These are phyloP conservation scores for Paradisaea rubra DNA, from an alignment of 2,113 vertebrate genomes.

Conservation along the genomic window DNA sequence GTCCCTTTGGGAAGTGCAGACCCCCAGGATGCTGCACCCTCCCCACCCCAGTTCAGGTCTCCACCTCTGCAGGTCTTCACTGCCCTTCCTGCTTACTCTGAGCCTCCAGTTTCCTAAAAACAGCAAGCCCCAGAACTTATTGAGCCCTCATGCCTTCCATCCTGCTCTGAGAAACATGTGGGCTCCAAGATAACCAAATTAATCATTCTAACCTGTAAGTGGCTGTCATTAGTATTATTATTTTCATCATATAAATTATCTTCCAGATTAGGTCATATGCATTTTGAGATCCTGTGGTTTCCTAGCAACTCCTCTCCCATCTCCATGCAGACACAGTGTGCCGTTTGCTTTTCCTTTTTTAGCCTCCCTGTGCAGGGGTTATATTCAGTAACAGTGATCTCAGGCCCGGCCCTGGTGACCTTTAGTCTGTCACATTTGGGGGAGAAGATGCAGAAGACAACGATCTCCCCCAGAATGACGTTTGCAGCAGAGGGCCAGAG, in stretches of 20 bases:
- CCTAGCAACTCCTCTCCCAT: slow-evolving; percentile 62
- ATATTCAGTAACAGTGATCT: slow-evolving; percentile 43
- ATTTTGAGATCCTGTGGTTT: slow-evolving; percentile 60
- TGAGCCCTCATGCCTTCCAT: not conserved
- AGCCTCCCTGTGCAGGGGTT: slow-evolving; percentile 22
- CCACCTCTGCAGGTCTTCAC: not conserved
- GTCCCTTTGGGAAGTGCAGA: not conserved
- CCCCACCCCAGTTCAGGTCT: not conserved
- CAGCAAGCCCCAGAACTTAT: not conserved
- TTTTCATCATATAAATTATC: slow-evolving; percentile 64
- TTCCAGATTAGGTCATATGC: slow-evolving; percentile 63
- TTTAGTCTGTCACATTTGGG: not conserved
- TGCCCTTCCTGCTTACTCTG: not conserved
- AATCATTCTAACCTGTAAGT: slow-evolving; percentile 51
- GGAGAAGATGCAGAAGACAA: not conserved
- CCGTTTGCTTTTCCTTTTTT: slow-evolving; percentile 45
- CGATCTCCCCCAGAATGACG: rapidly evolving
- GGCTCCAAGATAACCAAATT: slow-evolving; percentile 22
- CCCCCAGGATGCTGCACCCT: not conserved
- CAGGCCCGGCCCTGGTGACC: slow-evolving; percentile 28
- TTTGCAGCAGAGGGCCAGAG: not conserved
- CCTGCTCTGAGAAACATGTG: not conserved
- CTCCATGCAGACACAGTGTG: slow-evolving; percentile 43
- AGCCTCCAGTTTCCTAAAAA: not conserved
- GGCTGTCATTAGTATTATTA: slow-evolving; percentile 65